These are phyloP conservation scores for Mus spicilegus DNA, from an alignment of 2,113 vertebrate species.

Conservation along the genomic window DNA sequence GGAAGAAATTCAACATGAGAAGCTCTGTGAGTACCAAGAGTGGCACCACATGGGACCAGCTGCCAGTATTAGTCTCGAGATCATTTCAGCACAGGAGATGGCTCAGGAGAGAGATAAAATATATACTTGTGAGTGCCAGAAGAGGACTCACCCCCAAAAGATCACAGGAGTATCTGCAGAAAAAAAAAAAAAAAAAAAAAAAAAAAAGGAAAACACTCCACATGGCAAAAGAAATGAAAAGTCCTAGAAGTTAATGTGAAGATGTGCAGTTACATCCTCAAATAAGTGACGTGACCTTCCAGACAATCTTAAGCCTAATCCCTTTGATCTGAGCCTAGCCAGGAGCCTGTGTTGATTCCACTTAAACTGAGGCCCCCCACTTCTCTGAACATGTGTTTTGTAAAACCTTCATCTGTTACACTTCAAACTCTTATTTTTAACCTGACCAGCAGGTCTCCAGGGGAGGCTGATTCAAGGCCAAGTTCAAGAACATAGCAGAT, in stretches of 20 bases:
- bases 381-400: constrained; percentile 71
- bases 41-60: background rate
- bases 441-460: constrained; percentile 44
- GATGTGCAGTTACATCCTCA: background rate
- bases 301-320: background rate
- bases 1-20: constrained; percentile 81
- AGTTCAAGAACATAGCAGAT: background rate
- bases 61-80: constrained; percentile 71
- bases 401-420: constrained; percentile 68
- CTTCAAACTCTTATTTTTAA: constrained; percentile 59
- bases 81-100: constrained; percentile 28
- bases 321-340: constrained; percentile 19
- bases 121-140: background rate
- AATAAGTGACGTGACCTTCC: background rate
- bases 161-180: background rate
- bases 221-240: background rate
- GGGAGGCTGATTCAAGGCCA: constrained; percentile 49
- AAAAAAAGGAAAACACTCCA: background rate
- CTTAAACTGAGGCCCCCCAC: constrained; percentile 54
- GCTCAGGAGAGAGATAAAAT: background rate
- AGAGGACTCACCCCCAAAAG: background rate
- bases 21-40: constrained; percentile 72
- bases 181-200: no score
- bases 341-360: constrained; percentile 57
- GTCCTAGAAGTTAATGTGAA: background rate